Percentiles rank a stretch among this genome's conserved stretches.
Evolutionary conservation across 2,797 vertebrate species (phyloP).

Genomic region (Sylvilagus floridanus): DNA sequence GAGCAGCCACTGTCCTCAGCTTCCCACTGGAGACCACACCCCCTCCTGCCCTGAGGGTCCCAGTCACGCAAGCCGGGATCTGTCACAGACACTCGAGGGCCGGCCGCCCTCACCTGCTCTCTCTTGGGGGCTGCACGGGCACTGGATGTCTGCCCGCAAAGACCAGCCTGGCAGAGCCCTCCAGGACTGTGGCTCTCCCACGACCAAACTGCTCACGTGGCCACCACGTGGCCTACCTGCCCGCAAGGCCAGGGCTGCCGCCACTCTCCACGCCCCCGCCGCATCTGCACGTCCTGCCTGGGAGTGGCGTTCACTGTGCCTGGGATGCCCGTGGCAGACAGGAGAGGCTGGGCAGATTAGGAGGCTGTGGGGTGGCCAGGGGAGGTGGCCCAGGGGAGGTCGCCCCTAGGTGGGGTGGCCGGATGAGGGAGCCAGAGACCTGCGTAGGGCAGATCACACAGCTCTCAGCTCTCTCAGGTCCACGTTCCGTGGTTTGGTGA

Average conservation of each 20-base stretch:
- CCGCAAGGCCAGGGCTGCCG: fast-evolving
- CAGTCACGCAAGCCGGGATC: too few relatives aligned
- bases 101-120: too few relatives aligned
- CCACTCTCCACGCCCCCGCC: fast-evolving
- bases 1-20: too few relatives aligned
- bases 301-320: background rate
- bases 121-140: background rate
- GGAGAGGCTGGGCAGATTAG: fast-evolving
- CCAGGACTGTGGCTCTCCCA: background rate
- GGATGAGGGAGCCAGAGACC: too few relatives aligned
- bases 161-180: too few relatives aligned
- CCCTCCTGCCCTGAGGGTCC: too few relatives aligned
- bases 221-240: fast-evolving
- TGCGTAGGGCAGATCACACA: too few relatives aligned
- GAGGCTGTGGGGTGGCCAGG: background rate
- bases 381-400: too few relatives aligned
- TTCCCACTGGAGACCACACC: too few relatives aligned
- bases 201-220: background rate
- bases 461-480: background rate
- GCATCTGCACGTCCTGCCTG: fast-evolving
- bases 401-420: too few relatives aligned
- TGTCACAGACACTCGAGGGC: too few relatives aligned
- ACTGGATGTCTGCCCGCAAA: too few relatives aligned
- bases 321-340: background rate
- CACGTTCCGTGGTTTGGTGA: fast-evolving